Conservation (phyloP, 2,113 vertebrate genomes). For the Calypte anna region DNA sequence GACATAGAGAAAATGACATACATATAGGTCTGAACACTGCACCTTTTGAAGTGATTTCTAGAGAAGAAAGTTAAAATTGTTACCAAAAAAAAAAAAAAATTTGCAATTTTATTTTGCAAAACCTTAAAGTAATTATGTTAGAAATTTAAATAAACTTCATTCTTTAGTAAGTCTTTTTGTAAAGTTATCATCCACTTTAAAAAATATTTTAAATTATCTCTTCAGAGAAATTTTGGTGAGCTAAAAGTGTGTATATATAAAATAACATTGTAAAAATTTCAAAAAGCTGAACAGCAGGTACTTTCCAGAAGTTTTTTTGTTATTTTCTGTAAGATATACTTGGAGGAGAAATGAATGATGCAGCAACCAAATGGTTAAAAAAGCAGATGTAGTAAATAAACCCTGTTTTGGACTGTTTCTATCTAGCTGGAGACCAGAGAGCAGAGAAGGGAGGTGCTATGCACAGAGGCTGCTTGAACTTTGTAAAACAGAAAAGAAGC, state of each 20-base stretch:
- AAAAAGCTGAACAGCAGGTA: not conserved
- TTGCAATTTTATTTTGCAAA: not conserved
- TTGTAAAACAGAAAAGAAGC: not conserved
- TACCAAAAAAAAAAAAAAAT: not conserved
- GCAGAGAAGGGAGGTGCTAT: slow-evolving; percentile 4
- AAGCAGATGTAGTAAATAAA: slow-evolving; percentile 35
- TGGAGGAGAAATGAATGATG: not conserved
- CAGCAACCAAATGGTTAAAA: slow-evolving; percentile 16
- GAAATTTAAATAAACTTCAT: not conserved
- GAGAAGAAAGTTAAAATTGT: not conserved
- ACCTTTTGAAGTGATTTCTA: not conserved
- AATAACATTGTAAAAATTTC: not conserved
- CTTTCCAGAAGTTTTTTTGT: slow-evolving; percentile 1
- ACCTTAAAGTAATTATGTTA: not conserved
- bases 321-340: not conserved
- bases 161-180: not conserved
- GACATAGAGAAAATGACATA: not conserved
- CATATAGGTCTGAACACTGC: not conserved
- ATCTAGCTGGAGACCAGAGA: slow-evolving; percentile 13
- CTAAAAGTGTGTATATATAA: not conserved
- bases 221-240: not conserved
- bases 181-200: not conserved
- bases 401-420: not conserved
- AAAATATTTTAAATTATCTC: not conserved
- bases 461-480: not conserved